Percentiles rank a stretch among this genome's conserved stretches.
These are phyloP conservation scores for Cossypha dichroa DNA, from an alignment of 2,797 vertebrate species.

Conservation along the genomic window DNA sequence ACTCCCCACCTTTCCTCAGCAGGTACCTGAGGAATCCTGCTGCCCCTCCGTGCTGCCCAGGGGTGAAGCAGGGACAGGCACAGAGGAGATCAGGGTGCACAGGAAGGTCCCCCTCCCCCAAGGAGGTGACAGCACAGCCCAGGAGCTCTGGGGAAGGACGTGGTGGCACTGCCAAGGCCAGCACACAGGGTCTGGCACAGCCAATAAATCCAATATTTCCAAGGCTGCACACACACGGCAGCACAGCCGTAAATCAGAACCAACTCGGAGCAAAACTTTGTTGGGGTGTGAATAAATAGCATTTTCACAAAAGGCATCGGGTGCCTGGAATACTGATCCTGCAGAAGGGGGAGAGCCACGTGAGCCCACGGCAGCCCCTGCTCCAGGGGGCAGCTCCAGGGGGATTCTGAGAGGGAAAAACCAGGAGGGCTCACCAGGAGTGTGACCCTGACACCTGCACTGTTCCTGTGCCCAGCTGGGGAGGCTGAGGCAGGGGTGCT, in stretches of 20 bases:
- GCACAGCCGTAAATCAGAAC: constrained; percentile 49
- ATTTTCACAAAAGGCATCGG: not conserved
- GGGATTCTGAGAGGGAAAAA: fast-evolving
- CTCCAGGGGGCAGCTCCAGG: not conserved
- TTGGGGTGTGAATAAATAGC: not conserved
- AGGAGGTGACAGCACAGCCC: fast-evolving
- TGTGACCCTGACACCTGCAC: fast-evolving
- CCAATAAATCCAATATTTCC: constrained; percentile 13
- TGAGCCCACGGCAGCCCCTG: not conserved
- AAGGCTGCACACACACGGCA: not conserved
- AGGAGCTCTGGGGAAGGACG: not conserved
- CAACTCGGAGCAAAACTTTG: constrained; percentile 21
- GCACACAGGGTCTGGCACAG: not conserved
- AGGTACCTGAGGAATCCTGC: constrained; percentile 7
- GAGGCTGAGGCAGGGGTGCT: not conserved
- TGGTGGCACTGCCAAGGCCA: not conserved
- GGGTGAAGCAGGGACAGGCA: not conserved
- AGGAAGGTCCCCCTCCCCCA: fast-evolving
- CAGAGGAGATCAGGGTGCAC: fast-evolving
- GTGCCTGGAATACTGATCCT: not conserved
- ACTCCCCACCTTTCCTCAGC: not conserved
- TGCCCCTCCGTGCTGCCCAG: constrained; percentile 4
- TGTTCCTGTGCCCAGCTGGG: not conserved
- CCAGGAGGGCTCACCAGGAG: not conserved
- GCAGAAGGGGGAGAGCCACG: not conserved